phyloP scores from a whole-genome alignment of 1,140 invertebrate genomes.

The Pogonus chalceus region DNA sequence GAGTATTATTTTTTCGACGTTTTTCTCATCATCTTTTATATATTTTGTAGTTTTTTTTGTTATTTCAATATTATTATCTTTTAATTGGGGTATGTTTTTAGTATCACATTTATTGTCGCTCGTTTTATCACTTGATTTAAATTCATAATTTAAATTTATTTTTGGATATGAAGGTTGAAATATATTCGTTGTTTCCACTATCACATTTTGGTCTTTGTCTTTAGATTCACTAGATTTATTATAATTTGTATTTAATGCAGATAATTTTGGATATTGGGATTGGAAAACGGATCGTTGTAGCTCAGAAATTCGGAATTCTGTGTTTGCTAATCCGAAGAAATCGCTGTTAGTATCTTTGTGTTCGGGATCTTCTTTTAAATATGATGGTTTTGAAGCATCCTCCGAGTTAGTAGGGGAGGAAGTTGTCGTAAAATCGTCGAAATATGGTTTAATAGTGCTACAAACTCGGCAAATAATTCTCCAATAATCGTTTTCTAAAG shows the following conservation, averaged over 20 bases:
- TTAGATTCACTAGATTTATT: background rate
- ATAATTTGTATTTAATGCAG: background rate
- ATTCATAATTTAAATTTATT: background rate
- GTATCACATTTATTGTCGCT: background rate
- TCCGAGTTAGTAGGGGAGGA: background rate
- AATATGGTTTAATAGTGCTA: conserved; percentile 34
- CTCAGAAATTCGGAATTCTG: background rate
- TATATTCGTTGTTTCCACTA: background rate
- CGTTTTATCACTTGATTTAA: background rate
- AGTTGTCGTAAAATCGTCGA: conserved; percentile 28
- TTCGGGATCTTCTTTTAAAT: background rate
- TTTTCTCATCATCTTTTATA: conserved; percentile 6
- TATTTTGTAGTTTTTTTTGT: conserved; percentile 12
- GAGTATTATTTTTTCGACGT: background rate
- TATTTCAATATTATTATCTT: background rate
- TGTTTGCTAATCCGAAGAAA: background rate
- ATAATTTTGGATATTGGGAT: conserved; percentile 3
- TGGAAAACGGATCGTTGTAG: background rate
- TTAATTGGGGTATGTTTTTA: no score
- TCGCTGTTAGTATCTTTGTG: background rate
- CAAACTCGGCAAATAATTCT: conserved; percentile 46
- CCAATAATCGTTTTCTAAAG: conserved; percentile 44
- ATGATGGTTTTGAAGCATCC: conserved; percentile 9
- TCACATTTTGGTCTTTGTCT: background rate
- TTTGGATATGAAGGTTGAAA: background rate